Evolutionary conservation across 2,113 vertebrate genomes (phyloP), one percentile per base, ranked within the genome.

Genomic region (Macaca nemestrina): DNA sequence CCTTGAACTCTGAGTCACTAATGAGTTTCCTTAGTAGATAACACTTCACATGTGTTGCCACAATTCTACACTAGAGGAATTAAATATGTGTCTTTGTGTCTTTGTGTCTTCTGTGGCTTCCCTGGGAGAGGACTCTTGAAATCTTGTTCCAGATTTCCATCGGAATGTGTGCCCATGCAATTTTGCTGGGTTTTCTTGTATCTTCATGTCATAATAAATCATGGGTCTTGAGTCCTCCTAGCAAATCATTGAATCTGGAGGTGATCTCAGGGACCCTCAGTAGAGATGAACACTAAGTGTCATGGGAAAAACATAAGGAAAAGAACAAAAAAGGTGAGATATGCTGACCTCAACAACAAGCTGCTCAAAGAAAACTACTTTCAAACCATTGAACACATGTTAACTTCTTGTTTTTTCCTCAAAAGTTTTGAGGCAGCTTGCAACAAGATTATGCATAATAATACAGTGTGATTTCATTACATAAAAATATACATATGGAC

Each of bases 381-480:
- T 75, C 23, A 40, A 80, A 82, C 6, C 9, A 93, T 22, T 72
- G 43, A 96, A 70, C 79, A 88, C 16, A 50, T 94, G 32, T 84
- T 73, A 27, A 50, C 83, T 84, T 95, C 57, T 59, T 75, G 12
- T 23, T 85, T 94, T 55, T 94, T 48, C 10, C 38, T 81, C 76
- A 90, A 68, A 95, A 48, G 4, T 57, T 97, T 80, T 86, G 72
- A 82, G 45, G 45, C 38, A 93, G 22, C 52, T 90, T 72, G 80
- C 6, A 23, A 64, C 25, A 95, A 90, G n/a, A 84, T 72, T 81
- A 67, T 70, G n/a, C n/a, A 84, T 93, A 93, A 90, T 95, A 85
- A 93, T 81, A 80, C 35, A 61, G 23, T 61, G 80, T 43, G n/a
- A 93, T 48, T 30, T 92, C 82, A 91, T 86, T 72, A 55, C 64